Percentiles rank a stretch among this genome's conserved stretches.
Evolutionary conservation across 2,888 invertebrate species (phyloP).

Genomic region (Cosmia pyralina): DNA sequence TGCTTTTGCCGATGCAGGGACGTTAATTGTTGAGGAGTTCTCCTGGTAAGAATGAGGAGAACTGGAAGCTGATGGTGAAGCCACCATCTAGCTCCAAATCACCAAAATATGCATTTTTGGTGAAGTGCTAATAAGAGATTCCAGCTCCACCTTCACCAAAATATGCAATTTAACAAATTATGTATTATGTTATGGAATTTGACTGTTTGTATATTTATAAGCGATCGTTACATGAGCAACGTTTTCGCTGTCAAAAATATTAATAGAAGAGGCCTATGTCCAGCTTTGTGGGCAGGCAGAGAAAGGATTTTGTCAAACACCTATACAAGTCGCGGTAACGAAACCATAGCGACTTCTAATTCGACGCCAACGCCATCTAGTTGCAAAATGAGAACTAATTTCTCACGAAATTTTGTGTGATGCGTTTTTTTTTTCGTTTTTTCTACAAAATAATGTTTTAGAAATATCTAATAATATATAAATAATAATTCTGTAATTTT

Average conservation of each 20-base stretch:
- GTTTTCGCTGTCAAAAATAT: constrained; percentile 39
- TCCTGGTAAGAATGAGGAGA: no score
- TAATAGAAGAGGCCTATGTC: constrained; percentile 42
- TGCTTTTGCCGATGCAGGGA: no score
- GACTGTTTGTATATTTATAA: no score
- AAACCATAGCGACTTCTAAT: constrained; percentile 33
- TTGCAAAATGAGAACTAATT: constrained; percentile 16
- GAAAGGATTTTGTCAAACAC: not conserved
- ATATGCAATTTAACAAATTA: no score
- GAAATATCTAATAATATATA: not conserved
- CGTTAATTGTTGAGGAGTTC: no score
- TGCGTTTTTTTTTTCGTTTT: not conserved
- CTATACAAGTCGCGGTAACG: constrained; percentile 19
- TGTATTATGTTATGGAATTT: no score
- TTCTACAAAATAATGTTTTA: not conserved
- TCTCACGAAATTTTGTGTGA: not conserved
- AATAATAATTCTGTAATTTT: constrained; percentile 15
- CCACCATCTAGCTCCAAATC: no score
- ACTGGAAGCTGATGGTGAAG: no score
- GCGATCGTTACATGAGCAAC: constrained; percentile 5
- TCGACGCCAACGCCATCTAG: constrained; percentile 20
- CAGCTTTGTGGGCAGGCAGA: constrained; percentile 25
- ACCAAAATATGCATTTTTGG: no score
- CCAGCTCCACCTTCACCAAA: no score
- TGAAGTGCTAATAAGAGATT: no score